Conservation (phyloP, 2,797 vertebrate genomes). For the Miichthys miiuy region DNA sequence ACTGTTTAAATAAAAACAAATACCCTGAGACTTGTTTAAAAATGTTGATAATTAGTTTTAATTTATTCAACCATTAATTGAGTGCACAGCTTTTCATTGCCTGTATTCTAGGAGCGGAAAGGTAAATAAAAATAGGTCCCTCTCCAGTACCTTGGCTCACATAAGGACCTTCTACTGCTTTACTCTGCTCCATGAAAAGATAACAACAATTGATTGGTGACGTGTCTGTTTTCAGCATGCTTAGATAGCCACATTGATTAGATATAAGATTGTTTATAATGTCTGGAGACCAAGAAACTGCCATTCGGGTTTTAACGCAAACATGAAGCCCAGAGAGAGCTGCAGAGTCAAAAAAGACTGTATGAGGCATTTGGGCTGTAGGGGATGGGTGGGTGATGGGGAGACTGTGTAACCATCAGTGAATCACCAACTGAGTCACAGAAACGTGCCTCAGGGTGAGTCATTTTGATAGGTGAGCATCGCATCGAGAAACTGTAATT, state of each 20-base stretch:
- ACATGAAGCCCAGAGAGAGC: not conserved
- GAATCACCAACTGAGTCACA: slow-evolving; percentile 63
- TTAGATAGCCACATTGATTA: slow-evolving; percentile 22
- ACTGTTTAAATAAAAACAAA: not conserved
- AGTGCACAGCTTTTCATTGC: not conserved
- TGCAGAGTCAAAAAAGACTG: slow-evolving; percentile 21
- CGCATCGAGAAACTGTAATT: slow-evolving; percentile 55
- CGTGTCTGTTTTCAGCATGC: slow-evolving; percentile 33
- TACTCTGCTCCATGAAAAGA: slow-evolving; percentile 15
- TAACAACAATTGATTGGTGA: slow-evolving; percentile 48
- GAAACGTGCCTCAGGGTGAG: slow-evolving; percentile 62
- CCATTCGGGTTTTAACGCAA: slow-evolving; percentile 12
- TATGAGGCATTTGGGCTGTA: slow-evolving; percentile 16
- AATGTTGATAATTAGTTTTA: not conserved
- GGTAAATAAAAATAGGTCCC: not conserved
- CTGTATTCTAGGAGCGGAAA: not conserved
- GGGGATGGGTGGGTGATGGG: not conserved
- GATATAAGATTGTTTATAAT: slow-evolving; percentile 18
- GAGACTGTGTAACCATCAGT: slow-evolving; percentile 8
- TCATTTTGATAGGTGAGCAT: slow-evolving; percentile 63
- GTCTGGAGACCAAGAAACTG: slow-evolving; percentile 22
- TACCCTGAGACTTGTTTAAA: not conserved
- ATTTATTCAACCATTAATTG: not conserved
- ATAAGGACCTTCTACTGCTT: not conserved
- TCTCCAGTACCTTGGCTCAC: not conserved